Conservation (phyloP, 2,797 vertebrate genomes). For the Cottoperca gobio region DNA sequence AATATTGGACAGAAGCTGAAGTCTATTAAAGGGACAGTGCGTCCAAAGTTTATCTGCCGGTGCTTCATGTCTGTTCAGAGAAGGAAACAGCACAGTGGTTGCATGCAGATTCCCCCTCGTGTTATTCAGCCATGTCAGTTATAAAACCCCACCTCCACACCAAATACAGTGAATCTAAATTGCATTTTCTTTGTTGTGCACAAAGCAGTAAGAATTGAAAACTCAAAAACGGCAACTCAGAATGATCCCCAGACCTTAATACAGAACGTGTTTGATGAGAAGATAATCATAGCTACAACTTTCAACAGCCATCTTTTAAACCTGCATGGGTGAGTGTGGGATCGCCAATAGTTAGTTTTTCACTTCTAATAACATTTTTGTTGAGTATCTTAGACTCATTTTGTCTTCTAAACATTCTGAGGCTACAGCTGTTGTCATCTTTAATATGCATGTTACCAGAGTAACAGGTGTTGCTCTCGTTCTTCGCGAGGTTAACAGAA, state of each 20-base stretch:
- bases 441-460: no score
- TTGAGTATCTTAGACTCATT: no score
- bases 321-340: background rate
- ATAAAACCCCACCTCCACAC: background rate
- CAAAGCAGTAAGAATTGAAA: background rate
- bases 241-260: background rate
- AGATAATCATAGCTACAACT: background rate
- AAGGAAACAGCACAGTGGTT: background rate
- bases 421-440: no score
- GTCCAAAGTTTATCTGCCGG: background rate
- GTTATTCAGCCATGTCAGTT: background rate
- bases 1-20: slow-evolving; percentile 6
- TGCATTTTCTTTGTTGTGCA: background rate
- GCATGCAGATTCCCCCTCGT: background rate
- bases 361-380: background rate
- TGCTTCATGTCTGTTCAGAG: background rate
- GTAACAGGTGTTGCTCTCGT: no score
- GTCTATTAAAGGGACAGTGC: slow-evolving; percentile 33
- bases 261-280: background rate
- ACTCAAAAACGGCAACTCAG: background rate
- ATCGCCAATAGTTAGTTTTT: background rate
- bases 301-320: background rate
- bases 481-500: no score
- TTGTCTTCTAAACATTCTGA: no score
- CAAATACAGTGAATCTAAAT: background rate